Percentiles rank a stretch among this genome's conserved stretches.
Conservation (phyloP, 2,113 vertebrate species). For the Dunckerocampus dactyliophorus region DNA sequence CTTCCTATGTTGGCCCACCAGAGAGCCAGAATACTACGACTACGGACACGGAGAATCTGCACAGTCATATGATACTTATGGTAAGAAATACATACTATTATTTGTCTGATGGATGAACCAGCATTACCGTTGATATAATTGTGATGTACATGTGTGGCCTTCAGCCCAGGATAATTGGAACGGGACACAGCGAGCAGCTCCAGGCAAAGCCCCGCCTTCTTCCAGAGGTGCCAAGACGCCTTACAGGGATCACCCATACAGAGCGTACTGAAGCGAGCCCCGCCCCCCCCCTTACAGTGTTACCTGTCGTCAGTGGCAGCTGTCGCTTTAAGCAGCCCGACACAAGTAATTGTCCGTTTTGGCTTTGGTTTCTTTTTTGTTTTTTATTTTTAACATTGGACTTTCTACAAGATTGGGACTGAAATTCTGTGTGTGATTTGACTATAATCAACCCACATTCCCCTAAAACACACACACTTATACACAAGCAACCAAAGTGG, state of each 20-base stretch:
- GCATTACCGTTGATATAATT: neutral
- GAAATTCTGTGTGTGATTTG: slow-evolving; percentile 55
- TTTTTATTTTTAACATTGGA: slow-evolving; percentile 74
- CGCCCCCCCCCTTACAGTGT: slow-evolving; percentile 61
- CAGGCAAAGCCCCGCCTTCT: slow-evolving; percentile 82
- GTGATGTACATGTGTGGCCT: slow-evolving; percentile 1
- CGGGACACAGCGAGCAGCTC: slow-evolving; percentile 77
- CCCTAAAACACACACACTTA: slow-evolving; percentile 20
- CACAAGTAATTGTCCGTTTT: slow-evolving; percentile 81
- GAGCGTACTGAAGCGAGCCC: slow-evolving; percentile 85
- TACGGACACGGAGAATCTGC: slow-evolving; percentile 94
- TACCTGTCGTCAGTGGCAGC: slow-evolving; percentile 74
- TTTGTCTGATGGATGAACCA: neutral
- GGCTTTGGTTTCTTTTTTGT: slow-evolving; percentile 60
- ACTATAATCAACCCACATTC: slow-evolving; percentile 18
- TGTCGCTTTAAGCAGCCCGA: slow-evolving; percentile 77
- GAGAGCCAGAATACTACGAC: slow-evolving; percentile 97
- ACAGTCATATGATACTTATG: slow-evolving; percentile 92
- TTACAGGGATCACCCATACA: slow-evolving; percentile 94
- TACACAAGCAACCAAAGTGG: slow-evolving; percentile 29
- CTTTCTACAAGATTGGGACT: slow-evolving; percentile 68
- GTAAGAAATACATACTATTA: slow-evolving; percentile 61
- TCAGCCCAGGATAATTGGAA: slow-evolving; percentile 97
- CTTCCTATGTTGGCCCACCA: slow-evolving; percentile 52
- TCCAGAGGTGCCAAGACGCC: slow-evolving; percentile 85